Evolutionary conservation across 2,888 invertebrate species (phyloP), one percentile per base, ranked within the genome.

Genomic region (Archaeoteleia sp.): DNA sequence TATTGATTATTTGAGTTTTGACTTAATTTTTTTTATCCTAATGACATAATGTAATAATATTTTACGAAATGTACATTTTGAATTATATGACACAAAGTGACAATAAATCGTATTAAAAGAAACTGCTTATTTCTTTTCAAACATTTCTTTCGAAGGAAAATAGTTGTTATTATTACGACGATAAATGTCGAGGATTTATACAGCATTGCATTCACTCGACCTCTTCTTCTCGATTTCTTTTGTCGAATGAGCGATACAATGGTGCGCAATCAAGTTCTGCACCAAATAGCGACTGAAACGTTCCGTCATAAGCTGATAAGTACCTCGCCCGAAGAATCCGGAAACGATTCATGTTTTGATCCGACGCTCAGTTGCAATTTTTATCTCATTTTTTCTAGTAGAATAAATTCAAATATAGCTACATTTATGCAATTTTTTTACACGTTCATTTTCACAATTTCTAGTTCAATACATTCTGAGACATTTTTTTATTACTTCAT

Each of bases 241-340:
- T 30, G 17, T 45, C 10, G 8, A 25, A 6, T 5, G 20, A 10
- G 17, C 29, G 13, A 45, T 32, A 32, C 32, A 32, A 45, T 45
- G 32, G 30, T 20, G 20, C 60, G 62, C 55, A 67, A 72, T 68
- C 74, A 57, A 70, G 71, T 73, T 74, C 58, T 69, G 73, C 67
- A 34, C 71, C 70, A 58, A 69, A 61, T 63, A 54, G 61, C 63
- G 66, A 62, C 53, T 49, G 57, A 67, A 61, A 29, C 73, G 69
- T 73, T 73, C 57, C 69, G 54, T 37, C 55, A 34, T 46, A 20
- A 40, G 10, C 12, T 25, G 51, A 17, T 49, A 45, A 45, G 15
- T 55, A 45, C 37, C 12, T 71, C 45, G 61, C 46, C 23, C 62
- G 46, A 66, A 34, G 70, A 60, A 71, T 65, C 66, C 48, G 51